Percentiles rank a stretch among this genome's conserved stretches.
Evolutionary conservation across 1,140 invertebrate species (phyloP).

Genomic region (Penaeus indicus): DNA sequence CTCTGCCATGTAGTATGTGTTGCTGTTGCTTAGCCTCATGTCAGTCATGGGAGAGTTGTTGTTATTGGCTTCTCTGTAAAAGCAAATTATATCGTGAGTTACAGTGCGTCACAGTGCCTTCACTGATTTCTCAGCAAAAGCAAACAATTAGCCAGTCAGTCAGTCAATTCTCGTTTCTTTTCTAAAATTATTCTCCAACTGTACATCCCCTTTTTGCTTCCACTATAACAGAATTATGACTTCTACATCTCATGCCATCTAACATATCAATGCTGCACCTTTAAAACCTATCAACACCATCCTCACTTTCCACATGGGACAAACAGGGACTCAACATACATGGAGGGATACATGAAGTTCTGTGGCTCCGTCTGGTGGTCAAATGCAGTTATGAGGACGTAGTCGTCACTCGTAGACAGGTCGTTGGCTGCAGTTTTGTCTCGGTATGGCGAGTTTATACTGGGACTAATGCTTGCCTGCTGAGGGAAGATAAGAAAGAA

Average conservation of each 20-base stretch:
- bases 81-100: neutral
- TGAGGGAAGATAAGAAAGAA: neutral
- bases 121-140: no score
- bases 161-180: no score
- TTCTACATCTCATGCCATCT: no score
- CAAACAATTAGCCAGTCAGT: no score
- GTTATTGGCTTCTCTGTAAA: slow-evolving; percentile 47
- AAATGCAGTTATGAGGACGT: slow-evolving; percentile 69
- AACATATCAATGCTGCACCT: no score
- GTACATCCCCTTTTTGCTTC: no score
- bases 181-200: no score
- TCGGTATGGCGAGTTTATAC: slow-evolving; percentile 2
- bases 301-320: neutral
- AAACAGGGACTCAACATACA: slow-evolving; percentile 8
- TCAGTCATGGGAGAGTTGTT: slow-evolving; percentile 23
- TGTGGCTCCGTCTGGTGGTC: slow-evolving; percentile 46
- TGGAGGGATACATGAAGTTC: slow-evolving; percentile 44
- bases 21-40: slow-evolving; percentile 34
- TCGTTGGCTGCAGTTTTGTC: slow-evolving; percentile 66
- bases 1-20: slow-evolving; percentile 46
- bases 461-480: slow-evolving; percentile 26
- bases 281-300: no score
- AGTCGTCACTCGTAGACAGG: slow-evolving; percentile 69
- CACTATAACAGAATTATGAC: no score
- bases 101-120: no score